Evolutionary conservation across 2,888 invertebrate species (phyloP).

Genomic region (Cantharis nigra): DNA sequence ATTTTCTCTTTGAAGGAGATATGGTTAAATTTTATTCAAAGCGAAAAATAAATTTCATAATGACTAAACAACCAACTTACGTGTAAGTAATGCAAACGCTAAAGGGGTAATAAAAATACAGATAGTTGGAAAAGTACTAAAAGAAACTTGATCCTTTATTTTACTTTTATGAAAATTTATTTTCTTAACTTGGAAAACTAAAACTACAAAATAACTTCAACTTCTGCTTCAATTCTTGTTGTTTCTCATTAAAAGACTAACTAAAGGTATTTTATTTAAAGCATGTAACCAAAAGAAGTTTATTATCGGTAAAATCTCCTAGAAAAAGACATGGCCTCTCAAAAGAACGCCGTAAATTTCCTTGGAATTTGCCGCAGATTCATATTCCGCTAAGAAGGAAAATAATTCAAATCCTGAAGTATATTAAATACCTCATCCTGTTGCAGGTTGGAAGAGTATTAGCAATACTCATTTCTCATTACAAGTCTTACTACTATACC

Average conservation of each 20-base stretch:
- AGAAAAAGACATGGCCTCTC: conserved; percentile 11
- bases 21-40: background rate
- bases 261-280: background rate
- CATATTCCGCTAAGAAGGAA: conserved; percentile 33
- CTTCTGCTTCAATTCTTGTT: background rate
- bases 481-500: conserved; percentile 7
- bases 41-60: background rate
- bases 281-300: conserved; percentile 1
- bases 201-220: background rate
- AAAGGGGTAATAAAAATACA: background rate
- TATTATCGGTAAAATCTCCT: conserved; percentile 2
- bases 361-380: conserved; percentile 26
- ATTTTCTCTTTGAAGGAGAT: background rate
- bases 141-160: background rate
- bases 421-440: conserved; percentile 36
- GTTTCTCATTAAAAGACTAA: background rate
- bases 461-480: conserved; percentile 24
- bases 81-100: background rate
- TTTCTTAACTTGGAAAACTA: background rate
- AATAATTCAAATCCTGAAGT: conserved; percentile 36
- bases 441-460: conserved; percentile 17
- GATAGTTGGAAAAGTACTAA: background rate
- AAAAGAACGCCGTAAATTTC: conserved; percentile 25
- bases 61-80: background rate
- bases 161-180: background rate